These are phyloP conservation scores for Litoditis marina DNA, from an alignment of 2,888 invertebrate genomes.

Conservation along the genomic window DNA sequence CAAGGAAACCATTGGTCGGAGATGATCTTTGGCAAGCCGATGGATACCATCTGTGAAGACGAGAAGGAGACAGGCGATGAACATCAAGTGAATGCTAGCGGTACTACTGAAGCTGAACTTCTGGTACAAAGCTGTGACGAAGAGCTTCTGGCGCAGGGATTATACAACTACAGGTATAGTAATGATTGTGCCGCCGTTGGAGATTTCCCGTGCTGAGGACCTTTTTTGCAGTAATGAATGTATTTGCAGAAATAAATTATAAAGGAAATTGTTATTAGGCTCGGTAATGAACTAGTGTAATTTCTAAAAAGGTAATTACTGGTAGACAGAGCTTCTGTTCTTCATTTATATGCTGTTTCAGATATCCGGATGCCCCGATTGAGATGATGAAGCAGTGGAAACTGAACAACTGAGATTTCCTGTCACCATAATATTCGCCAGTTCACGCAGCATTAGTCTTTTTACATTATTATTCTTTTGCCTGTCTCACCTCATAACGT, in stretches of 20 bases:
- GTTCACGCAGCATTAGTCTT: background rate
- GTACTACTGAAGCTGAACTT: slow-evolving; percentile 7
- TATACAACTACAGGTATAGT: slow-evolving; percentile 3
- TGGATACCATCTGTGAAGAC: slow-evolving; percentile 29
- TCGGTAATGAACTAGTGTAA: too few relatives aligned
- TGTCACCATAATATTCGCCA: background rate
- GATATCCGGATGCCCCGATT: slow-evolving; percentile 8
- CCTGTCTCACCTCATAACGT: background rate
- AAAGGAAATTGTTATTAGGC: background rate
- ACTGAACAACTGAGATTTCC: background rate
- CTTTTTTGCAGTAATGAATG: too few relatives aligned
- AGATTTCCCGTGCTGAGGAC: too few relatives aligned
- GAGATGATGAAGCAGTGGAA: slow-evolving; percentile 11
- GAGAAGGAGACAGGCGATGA: slow-evolving; percentile 8
- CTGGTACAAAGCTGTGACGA: slow-evolving; percentile 10
- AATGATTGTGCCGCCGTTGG: background rate
- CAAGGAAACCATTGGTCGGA: slow-evolving; percentile 21
- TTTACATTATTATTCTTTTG: background rate
- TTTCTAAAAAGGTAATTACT: too few relatives aligned
- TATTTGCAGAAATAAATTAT: background rate
- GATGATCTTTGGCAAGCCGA: slow-evolving; percentile 28
- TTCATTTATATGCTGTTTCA: background rate
- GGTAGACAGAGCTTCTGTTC: too few relatives aligned
- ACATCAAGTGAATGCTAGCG: too few relatives aligned
- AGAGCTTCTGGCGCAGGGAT: slow-evolving; percentile 13